phyloP scores from a whole-genome alignment of 2,797 vertebrate genomes.

The Phrynocephalus forsythii region DNA sequence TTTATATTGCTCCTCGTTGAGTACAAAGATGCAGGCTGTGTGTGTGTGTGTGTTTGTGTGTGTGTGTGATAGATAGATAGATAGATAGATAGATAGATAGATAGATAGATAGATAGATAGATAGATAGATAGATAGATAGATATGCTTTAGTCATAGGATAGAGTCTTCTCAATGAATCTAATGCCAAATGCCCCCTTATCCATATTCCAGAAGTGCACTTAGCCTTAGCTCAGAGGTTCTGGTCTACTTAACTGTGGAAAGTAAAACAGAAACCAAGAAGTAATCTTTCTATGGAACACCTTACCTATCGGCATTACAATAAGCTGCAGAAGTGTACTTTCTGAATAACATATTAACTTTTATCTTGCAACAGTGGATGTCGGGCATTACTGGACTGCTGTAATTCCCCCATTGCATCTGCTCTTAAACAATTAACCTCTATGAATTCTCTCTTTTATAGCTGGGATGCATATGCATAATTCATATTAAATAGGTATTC shows the following conservation, averaged over 20 bases:
- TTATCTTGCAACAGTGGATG: background rate
- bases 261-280: slow-evolving; percentile 15
- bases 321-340: background rate
- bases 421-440: slow-evolving; percentile 26
- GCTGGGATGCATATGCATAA: background rate
- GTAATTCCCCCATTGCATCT: background rate
- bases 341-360: background rate
- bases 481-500: slow-evolving; percentile 42
- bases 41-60: too few species aligned
- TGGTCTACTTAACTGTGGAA: slow-evolving; percentile 9
- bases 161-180: background rate
- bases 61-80: too few species aligned
- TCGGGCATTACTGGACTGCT: background rate
- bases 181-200: background rate
- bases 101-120: too few species aligned
- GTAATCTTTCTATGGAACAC: background rate
- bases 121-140: too few species aligned
- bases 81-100: too few species aligned
- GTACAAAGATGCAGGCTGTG: background rate
- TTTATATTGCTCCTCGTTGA: background rate
- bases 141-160: background rate
- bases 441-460: slow-evolving; percentile 19
- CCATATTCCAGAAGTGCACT: slow-evolving; percentile 1
- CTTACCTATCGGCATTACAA: background rate
- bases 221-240: slow-evolving; percentile 1